Evolutionary conservation across 2,888 invertebrate genomes (phyloP), one percentile per base, ranked within the genome.

Genomic region (Sclerodermus sp.): DNA sequence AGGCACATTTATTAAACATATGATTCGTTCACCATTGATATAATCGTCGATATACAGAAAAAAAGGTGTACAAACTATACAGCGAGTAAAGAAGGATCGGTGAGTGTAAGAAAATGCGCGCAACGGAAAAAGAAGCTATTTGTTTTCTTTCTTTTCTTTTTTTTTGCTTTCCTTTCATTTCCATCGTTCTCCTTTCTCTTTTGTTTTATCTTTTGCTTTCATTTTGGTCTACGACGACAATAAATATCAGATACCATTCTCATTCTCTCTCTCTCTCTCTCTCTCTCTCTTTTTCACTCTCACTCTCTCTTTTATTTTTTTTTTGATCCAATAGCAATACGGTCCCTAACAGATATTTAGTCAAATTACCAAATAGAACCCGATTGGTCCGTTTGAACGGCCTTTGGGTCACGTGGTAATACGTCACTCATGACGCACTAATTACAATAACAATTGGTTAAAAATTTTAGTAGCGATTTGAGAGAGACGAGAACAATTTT

Each of bases 1-100:
- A 76, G 74, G 74, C 74, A 77, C 73, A 73, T 78, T 77, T 78
- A 78, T 78, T 78, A 76, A 77, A 76, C 76, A 78, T 23, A 23
- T 76, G 70, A 75, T 77, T 34, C 73, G 70, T 74, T 73, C 62
- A 73, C 73, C 70, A 71, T 73, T 66, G 70, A 67, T 70, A 68
- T 73, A 76, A 74, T 74, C 55, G 66, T 76, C 64, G 70, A 73
- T 76, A 70, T 75, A 77, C 73, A 77, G 64, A 74, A 62, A 68
- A 34, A 34, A 34, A 34, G 34, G 73, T 75, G 70, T 74, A 68
- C 68, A 68, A 34, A 48, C 34, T 34, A 62, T 62, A 64, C 57
- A 64, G 57, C 49, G 58, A 46, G 54, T 70, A 62, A 63, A 69
- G 64, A 66, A 64, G 59, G 62, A 59, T 57, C 36, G 48, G 42